Percentiles rank a stretch among this genome's conserved stretches.
Evolutionary conservation across 2,113 vertebrate species (phyloP).

Genomic region (Thermophis baileyi): DNA sequence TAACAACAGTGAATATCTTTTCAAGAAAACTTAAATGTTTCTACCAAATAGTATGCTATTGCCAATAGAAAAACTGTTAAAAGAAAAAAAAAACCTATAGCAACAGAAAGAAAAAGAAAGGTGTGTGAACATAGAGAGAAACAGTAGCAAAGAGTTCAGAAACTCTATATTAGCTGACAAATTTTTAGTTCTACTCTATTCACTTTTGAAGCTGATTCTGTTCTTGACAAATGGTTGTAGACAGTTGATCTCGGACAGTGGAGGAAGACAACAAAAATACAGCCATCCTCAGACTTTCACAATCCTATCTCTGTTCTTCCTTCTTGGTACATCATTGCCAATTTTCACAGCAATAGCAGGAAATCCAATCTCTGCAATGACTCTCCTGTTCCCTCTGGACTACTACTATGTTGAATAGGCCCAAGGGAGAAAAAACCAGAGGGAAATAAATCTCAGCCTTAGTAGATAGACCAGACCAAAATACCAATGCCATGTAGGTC

Average conservation of each 20-base stretch:
- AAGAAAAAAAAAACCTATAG: neutral
- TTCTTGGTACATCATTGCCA: neutral
- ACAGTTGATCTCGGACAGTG: neutral
- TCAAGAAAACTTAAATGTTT: neutral
- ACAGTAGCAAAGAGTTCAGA: neutral
- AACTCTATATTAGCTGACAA: neutral
- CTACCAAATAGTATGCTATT: neutral
- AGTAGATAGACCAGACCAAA: neutral
- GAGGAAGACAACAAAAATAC: neutral
- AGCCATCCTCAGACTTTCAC: neutral
- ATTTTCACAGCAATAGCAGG: neutral
- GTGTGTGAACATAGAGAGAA: neutral
- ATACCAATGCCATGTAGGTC: neutral
- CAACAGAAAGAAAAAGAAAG: neutral
- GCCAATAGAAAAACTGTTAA: neutral
- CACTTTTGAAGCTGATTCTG: neutral
- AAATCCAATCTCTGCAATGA: neutral
- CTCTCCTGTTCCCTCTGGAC: neutral
- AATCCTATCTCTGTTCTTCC: neutral
- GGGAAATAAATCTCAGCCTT: neutral
- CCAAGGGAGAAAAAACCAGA: neutral
- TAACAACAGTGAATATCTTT: neutral
- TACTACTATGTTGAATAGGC: neutral
- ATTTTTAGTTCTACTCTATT: neutral
- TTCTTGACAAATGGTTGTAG: neutral